Base-by-base conservation (phyloP, 35 echinoderm and acorn worm genomes). In the Holothuria glaberrima region DNA sequence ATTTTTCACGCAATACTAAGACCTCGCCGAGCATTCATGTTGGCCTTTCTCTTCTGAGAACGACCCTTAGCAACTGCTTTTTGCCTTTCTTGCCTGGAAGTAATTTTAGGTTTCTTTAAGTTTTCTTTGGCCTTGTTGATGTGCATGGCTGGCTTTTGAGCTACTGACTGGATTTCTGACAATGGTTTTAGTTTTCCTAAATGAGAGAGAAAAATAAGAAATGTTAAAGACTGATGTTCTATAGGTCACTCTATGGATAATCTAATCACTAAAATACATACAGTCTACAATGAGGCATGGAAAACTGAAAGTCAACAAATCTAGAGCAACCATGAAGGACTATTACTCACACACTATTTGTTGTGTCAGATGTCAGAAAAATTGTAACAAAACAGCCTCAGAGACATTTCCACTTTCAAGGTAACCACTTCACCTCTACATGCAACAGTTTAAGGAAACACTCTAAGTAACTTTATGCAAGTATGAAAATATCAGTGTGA, bases 161-260 rank as follows among this genome's bases (percentile, higher is more conserved):
- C 60, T 27, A 6, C 13, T 78, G 74, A 48, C 50, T 78, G 74
- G 25, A 31, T 90, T 68, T 93, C 94, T 31, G 58, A 59, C 10
- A 97, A 72, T 18, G 94, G 94, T 77, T 97, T 97, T 48, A 97
- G 75, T 76, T 97, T 97, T 60, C 94, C 94, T 97, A 67, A 16
- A 80, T n/a, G n/a, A n/a, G 6, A 35, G 54, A 31, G 21, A 33
- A 86, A 86, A 58, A 71, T 46, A 75, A 48, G 17, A 44, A 64
- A 90, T 63, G 30, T 45, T 50, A 30, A 79, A 57, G 65, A n/a
- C 38, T 5, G 25, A 0, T 88, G n/a, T 9, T 66, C 21, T 25
- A 66, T 66, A 29, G 63, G 28, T 66, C 9, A 9, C 21, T 25
- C 0, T 19, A 66, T 16, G 28, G 0, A 66, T 66, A 16, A 66